Percentiles rank a stretch among this genome's conserved stretches.
Conservation (phyloP, 2,113 vertebrate genomes). For the Symphodus melops region DNA sequence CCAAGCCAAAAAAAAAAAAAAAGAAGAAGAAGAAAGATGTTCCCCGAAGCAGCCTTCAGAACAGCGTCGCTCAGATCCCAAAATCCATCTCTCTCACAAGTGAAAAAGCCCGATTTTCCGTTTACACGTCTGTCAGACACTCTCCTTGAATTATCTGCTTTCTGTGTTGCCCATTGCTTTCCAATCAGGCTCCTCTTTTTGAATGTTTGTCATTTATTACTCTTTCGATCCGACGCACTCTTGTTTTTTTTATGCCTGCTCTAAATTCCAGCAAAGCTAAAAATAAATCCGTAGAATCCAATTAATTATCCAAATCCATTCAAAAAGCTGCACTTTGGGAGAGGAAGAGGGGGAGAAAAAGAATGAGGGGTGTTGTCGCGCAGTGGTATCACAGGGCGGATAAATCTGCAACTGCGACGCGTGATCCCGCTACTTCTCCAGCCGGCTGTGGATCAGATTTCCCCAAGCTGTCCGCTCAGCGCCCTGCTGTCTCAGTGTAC, state of each 20-base stretch:
- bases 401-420: conserved; percentile 72
- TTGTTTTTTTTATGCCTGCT: conserved; percentile 26
- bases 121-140: conserved; percentile 20
- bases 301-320: conserved; percentile 26
- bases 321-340: conserved; percentile 44
- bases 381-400: conserved; percentile 70
- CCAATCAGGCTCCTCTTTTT: conserved; percentile 16
- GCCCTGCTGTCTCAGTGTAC: conserved; percentile 53
- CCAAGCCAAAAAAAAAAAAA: conserved; percentile 28
- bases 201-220: background rate
- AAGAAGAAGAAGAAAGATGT: conserved; percentile 20
- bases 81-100: conserved; percentile 27
- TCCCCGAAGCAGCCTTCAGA: conserved; percentile 25
- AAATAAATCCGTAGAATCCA: conserved; percentile 56
- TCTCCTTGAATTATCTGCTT: conserved; percentile 19
- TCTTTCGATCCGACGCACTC: conserved; percentile 30
- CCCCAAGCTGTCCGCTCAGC: conserved; percentile 72
- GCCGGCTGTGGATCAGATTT: conserved; percentile 71
- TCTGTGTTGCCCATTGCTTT: conserved; percentile 16
- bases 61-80: conserved; percentile 51
- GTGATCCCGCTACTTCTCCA: conserved; percentile 69
- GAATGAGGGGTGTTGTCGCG: conserved; percentile 73
- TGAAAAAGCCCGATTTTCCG: conserved; percentile 18
- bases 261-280: conserved; percentile 41
- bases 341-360: background rate